Evolutionary conservation across 2,113 vertebrate genomes (phyloP), one percentile per base, ranked within the genome.

Genomic region (Nothobranchius furzeri): DNA sequence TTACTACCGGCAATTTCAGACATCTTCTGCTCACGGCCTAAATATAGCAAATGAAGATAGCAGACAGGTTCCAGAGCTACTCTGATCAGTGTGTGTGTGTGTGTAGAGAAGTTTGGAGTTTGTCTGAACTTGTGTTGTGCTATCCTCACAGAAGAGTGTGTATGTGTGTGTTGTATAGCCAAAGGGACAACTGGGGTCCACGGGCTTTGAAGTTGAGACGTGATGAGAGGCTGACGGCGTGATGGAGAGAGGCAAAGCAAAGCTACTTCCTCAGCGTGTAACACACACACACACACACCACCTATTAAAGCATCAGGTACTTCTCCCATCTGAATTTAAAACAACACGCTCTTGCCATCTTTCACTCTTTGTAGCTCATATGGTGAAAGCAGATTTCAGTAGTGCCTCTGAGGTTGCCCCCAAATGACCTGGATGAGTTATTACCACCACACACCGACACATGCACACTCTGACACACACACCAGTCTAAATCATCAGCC

Each of bases 41-140:
- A 89, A 91, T 88, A 89, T 90, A 90, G 86, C 76, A 85, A 85
- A 89, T 76, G 82, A 85, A 87, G 88, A 88, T 84, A 84, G 83
- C 82, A 81, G 82, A 86, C 87, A 82, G 78, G 85, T 85, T 89
- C 84, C 81, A 76, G 66, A 42, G 88, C 78, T 62, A 49, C 73
- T 9, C 58, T 45, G 75, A 76, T 84, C 81, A 83, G 73, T 69
- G 80, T 60, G 58, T 40, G 75, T 71, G 54, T 37, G 7, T 35
- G 42, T 62, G 45, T 24, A n/a, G 13, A n/a, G 78, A 84, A 72
- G 72, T 70, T 73, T 52, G 65, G 66, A 48, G 60, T 70, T 80
- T 72, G 61, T 75, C 70, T 83, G 73, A 82, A 79, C 74, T 64
- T 74, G 52, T 76, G 74, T 40, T 76, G 72, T 36, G 42, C 52